Evolutionary conservation across 2,797 vertebrate genomes (phyloP).

Genomic region (Oryzias dopingdopingensis): DNA sequence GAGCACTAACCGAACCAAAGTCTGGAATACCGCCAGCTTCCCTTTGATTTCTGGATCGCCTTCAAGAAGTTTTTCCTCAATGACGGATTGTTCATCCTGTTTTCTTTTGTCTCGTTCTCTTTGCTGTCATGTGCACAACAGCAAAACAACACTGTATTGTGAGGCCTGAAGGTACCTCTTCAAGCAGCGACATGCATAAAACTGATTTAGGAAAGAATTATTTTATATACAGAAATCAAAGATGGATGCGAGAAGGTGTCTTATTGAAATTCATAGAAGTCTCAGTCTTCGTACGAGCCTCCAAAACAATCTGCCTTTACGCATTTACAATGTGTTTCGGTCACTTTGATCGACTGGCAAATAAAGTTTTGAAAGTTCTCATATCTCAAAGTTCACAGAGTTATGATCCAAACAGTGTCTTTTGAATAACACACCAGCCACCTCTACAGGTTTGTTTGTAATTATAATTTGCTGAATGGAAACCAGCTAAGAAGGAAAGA

Average conservation of each 20-base stretch:
- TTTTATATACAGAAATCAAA: too few relatives aligned
- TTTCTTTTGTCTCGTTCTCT: not conserved
- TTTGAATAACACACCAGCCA: not conserved
- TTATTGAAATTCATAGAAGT: too few relatives aligned
- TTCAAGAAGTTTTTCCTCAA: not conserved
- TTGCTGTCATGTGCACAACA: not conserved
- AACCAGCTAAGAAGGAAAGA: not conserved
- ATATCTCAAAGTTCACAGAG: not conserved
- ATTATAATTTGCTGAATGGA: not conserved
- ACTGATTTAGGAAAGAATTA: too few relatives aligned
- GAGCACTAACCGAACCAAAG: too few relatives aligned
- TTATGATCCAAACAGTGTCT: not conserved
- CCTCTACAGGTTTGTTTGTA: not conserved
- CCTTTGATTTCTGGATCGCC: conserved; percentile 1
- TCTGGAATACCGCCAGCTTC: not conserved
- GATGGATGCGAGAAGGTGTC: too few relatives aligned
- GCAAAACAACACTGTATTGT: too few relatives aligned
- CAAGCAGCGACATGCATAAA: too few relatives aligned
- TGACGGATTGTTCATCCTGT: not conserved
- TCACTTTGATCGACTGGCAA: not conserved
- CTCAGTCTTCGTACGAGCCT: too few relatives aligned
- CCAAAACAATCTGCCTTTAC: too few relatives aligned
- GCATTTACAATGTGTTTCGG: not conserved
- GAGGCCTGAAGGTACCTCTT: too few relatives aligned
- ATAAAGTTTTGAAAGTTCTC: not conserved